A percentile compares a stretch with the other conserved stretches of the same genome.
Evolutionary conservation across 2,888 invertebrate species (phyloP).

Genomic region (Pherbina coryleti): DNA sequence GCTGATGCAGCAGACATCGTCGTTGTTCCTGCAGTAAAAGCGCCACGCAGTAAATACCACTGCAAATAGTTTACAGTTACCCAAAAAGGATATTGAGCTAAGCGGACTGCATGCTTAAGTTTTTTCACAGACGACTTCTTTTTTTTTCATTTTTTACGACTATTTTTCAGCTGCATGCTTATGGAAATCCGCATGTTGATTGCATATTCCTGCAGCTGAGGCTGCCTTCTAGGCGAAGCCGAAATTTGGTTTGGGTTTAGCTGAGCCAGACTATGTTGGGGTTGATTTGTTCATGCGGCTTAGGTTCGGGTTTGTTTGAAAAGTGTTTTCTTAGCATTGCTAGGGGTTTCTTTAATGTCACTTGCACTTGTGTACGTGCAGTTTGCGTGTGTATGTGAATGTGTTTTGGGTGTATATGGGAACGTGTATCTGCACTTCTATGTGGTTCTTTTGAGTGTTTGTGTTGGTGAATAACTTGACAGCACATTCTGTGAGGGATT

Average conservation of each 20-base stretch:
- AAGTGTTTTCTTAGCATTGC: constrained; percentile 62
- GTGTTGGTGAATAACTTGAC: constrained; percentile 63
- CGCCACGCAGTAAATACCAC: constrained; percentile 27
- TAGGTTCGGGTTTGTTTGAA: constrained; percentile 33
- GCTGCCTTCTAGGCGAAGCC: not conserved
- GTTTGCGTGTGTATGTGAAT: constrained; percentile 56
- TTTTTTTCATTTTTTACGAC: not conserved
- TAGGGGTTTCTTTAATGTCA: constrained; percentile 64
- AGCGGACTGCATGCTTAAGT: constrained; percentile 28
- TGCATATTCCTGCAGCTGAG: constrained; percentile 33
- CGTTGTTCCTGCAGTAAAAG: not conserved
- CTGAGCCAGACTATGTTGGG: not conserved
- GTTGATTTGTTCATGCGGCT: not conserved
- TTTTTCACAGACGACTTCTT: not conserved
- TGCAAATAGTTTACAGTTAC: constrained; percentile 42
- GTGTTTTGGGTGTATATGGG: constrained; percentile 49
- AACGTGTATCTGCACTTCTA: constrained; percentile 37
- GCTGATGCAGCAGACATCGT: constrained; percentile 19
- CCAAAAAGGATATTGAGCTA: constrained; percentile 40
- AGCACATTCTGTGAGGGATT: constrained; percentile 64
- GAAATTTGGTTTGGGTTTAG: not conserved
- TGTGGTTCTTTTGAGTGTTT: constrained; percentile 47
- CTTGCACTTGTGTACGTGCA: constrained; percentile 48
- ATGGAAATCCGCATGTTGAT: constrained; percentile 45
- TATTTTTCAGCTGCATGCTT: constrained; percentile 34